Base-by-base conservation (phyloP, 2,888 invertebrate genomes). In the Orchestes rusci region DNA sequence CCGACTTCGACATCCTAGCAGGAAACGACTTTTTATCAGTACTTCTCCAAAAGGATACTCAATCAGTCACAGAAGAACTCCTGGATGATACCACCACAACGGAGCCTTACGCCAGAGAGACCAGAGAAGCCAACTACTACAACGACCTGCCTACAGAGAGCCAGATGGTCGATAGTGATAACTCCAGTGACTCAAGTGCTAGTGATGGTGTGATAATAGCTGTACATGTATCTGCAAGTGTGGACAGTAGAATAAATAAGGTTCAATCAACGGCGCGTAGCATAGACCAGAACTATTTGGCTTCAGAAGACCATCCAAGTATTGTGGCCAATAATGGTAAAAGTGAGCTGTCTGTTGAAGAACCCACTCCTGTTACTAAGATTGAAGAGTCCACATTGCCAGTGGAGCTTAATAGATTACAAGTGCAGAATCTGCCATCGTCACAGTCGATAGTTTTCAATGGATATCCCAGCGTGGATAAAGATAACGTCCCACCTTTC, bases 301-400 rank as follows among this genome's bases (percentile, higher is more conserved):
- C 39, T 17, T 39, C 43, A 7, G 46, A 72, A 53, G 69, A 73
- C 39, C 62, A 68, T 28, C 70, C 66, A n/a, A 72, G 69, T 47
- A 64, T 73, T 39, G 64, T 71, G 20, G 72, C 76, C 23, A 73
- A 74, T 43, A 73, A 73, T 1, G 77, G 74, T 53, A 73, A 74
- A 56, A 76, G 73, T 56, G 75, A 75, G 45, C 73, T 77, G 50
- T 72, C 71, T 39, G 73, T 77, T 3, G 77, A 78, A 56, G 77
- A 77, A 60, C 67, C 67, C 2, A 72, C 72, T 38, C 76, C 76
- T 3, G 70, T 73, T 40, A 75, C 74, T 29, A 43, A 19, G 41
- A 15, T 54, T 30, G 17, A 38, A 2, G 48, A 56, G 16, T 54
- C 50, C 10, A n/a, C n/a, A n/a, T n/a, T n/a, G n/a, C n/a, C 39